Percentiles rank a stretch among this genome's conserved stretches.
Evolutionary conservation across 2,797 vertebrate genomes (phyloP).

Genomic region (Nannoperca obscura): DNA sequence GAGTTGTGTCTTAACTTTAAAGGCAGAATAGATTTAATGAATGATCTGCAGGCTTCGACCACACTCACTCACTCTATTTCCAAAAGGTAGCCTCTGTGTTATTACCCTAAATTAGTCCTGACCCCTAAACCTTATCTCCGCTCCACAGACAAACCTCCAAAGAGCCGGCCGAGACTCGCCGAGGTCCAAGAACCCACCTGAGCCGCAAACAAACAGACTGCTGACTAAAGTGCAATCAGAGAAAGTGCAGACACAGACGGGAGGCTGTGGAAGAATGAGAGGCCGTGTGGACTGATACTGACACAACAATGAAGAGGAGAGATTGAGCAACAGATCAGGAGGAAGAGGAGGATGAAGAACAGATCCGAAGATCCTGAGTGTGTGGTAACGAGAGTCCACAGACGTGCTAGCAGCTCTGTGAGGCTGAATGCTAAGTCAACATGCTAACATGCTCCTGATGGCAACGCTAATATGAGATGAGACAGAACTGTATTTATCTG

Average conservation of each 20-base stretch:
- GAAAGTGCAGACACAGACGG: background rate
- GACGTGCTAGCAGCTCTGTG: background rate
- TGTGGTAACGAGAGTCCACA: background rate
- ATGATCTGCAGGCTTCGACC: slow-evolving; percentile 2
- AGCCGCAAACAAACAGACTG: slow-evolving; percentile 55
- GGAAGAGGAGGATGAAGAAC: background rate
- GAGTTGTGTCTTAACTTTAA: background rate
- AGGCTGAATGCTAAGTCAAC: background rate
- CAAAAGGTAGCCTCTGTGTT: slow-evolving; percentile 20
- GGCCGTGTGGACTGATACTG: background rate
- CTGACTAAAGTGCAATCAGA: background rate
- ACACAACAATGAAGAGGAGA: background rate
- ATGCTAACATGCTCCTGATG: too few relatives aligned
- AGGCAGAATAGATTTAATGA: background rate
- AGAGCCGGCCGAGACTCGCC: slow-evolving; percentile 60
- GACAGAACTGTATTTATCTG: too few relatives aligned
- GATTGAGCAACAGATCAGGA: background rate
- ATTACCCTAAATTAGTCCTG: slow-evolving; percentile 74
- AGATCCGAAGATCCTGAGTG: background rate
- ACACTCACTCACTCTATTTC: slow-evolving; percentile 45
- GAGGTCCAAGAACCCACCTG: slow-evolving; percentile 62
- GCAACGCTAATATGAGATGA: too few relatives aligned
- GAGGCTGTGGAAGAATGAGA: background rate
- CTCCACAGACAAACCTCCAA: slow-evolving; percentile 61
- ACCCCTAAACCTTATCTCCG: slow-evolving; percentile 61